These are phyloP conservation scores for Schizaphis graminum DNA, from an alignment of 2,888 invertebrate genomes.

Conservation along the genomic window DNA sequence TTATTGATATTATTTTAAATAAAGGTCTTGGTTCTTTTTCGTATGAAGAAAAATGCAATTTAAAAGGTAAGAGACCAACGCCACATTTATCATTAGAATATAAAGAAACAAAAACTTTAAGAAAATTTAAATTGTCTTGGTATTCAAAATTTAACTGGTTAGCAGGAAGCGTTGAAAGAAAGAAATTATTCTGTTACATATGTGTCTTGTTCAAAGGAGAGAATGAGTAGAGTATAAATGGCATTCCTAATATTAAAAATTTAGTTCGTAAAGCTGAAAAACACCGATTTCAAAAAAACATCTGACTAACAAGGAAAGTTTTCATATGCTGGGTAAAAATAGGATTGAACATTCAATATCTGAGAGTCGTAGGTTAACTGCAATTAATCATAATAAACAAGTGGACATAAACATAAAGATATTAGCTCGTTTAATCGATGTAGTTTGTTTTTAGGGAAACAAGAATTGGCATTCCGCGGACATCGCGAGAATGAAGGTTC, in stretches of 20 bases:
- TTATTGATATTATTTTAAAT: no score
- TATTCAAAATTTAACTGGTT: no score
- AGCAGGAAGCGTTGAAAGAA: no score
- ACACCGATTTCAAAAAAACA: constrained; percentile 17
- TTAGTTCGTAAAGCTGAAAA: constrained; percentile 22
- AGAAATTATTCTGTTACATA: background rate
- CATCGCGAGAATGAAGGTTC: no score
- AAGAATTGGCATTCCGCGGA: no score
- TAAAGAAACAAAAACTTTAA: no score
- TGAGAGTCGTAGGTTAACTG: constrained; percentile 17
- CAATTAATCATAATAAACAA: constrained; percentile 37
- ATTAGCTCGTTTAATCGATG: constrained; percentile 41
- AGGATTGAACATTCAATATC: constrained; percentile 20
- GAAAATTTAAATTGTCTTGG: no score
- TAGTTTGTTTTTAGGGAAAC: background rate
- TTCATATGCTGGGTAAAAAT: constrained; percentile 25
- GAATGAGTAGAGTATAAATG: background rate
- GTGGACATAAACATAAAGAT: constrained; percentile 25
- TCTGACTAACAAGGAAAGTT: constrained; percentile 30
- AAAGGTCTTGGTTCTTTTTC: no score
- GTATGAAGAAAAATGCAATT: no score
- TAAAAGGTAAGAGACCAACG: no score
- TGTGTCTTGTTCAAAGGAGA: constrained; percentile 30
- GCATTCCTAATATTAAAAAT: constrained; percentile 26
- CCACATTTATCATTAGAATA: no score